Evolutionary conservation across 2,113 vertebrate genomes (phyloP).

Genomic region (Mionectes macconnelli): DNA sequence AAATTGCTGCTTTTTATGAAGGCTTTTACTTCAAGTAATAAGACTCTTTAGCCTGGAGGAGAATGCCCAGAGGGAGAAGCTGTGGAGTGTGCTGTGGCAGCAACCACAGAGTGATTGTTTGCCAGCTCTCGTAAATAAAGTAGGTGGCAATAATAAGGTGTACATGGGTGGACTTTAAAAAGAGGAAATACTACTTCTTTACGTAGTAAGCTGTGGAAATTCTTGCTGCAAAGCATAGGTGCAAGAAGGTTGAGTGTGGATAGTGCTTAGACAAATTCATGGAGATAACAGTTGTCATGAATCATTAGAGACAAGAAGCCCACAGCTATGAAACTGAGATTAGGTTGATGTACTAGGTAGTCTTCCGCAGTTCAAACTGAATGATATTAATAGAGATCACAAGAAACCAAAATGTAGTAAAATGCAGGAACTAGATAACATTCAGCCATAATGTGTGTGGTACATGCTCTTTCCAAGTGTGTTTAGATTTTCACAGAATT

Average conservation of each 20-base stretch:
- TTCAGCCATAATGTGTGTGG: not conserved
- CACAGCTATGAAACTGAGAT: not conserved
- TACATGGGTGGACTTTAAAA: not conserved
- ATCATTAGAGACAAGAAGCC: not conserved
- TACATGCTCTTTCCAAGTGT: not conserved
- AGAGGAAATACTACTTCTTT: not conserved
- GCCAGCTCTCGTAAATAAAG: not conserved
- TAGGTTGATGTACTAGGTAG: not conserved
- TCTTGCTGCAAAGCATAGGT: not conserved
- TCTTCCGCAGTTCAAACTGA: not conserved
- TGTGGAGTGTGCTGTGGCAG: not conserved
- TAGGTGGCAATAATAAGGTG: not conserved
- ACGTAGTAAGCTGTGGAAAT: not conserved
- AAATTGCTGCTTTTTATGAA: too few species aligned
- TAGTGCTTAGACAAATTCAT: not conserved
- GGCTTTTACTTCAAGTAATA: not conserved
- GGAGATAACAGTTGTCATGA: not conserved
- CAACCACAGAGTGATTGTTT: not conserved
- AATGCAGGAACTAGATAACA: not conserved
- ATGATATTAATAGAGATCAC: not conserved
- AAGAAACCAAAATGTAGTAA: not conserved
- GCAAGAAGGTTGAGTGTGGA: not conserved
- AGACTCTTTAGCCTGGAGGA: not conserved
- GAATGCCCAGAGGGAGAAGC: not conserved
- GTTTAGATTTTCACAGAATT: not conserved